A percentile compares a stretch with the other conserved stretches of the same genome.
phyloP scores from a whole-genome alignment of 2,113 vertebrate genomes.

The Hyaena hyaena region DNA sequence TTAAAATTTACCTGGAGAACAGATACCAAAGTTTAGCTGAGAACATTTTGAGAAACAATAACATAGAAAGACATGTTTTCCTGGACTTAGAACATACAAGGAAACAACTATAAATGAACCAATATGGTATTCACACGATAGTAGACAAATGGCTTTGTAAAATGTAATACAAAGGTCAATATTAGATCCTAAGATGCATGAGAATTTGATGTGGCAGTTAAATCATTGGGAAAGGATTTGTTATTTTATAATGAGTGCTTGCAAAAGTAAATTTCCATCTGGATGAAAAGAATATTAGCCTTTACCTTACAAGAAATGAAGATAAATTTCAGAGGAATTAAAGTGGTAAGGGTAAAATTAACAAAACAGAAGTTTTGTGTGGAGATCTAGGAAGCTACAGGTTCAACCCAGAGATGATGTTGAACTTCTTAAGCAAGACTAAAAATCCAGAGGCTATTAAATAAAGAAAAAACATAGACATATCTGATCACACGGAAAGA shows the following conservation, averaged over 20 bases:
- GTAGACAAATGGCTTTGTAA: neutral
- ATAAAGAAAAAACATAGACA: neutral
- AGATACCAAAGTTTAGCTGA: neutral
- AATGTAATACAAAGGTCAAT: neutral
- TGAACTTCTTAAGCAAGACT: neutral
- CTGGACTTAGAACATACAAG: neutral
- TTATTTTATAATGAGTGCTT: neutral
- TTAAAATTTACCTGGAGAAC: neutral
- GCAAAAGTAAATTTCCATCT: neutral
- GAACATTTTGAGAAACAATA: neutral
- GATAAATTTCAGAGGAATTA: neutral
- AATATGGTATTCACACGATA: neutral
- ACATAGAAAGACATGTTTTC: neutral
- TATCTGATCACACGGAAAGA: neutral
- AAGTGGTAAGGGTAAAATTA: neutral
- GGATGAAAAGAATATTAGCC: neutral
- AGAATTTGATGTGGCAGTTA: neutral
- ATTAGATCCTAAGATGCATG: neutral
- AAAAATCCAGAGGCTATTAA: neutral
- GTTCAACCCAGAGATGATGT: neutral
- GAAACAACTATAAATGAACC: neutral
- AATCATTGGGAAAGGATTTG: neutral
- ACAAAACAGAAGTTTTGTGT: neutral
- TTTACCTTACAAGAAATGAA: neutral
- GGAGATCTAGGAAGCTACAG: neutral